Evolutionary conservation across 2,113 vertebrate species (phyloP), one percentile per base, ranked within the genome.

Genomic region (Oenanthe oenanthe): DNA sequence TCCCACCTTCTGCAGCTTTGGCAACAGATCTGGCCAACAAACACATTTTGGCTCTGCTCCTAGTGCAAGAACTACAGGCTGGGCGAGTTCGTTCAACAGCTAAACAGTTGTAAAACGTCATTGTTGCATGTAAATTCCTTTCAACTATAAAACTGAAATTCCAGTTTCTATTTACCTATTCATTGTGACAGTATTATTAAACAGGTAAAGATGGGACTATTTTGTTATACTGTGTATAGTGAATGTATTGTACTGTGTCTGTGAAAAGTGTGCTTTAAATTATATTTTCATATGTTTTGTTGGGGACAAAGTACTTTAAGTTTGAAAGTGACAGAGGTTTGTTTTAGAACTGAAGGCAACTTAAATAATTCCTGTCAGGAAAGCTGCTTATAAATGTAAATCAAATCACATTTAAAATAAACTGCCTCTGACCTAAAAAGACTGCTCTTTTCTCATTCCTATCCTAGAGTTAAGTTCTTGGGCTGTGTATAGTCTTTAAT

Each of bases 221-320:
- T 98, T 99, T 99, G 98, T 98, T 98, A 99, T 98, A 98, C 98
- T 97, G 98, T 99, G 98, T 99, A 98, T 98, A 99, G 98, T 99
- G 98, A 99, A 98, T 99, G 99, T 99, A 99, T 98, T 97, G 99
- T 99, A 98, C 97, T 89, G 98, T 99, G 98, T 99, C 98, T 98
- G 98, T 99, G 99, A 98, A 98, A 99, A 98, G 96, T 98, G 98
- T 99, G 98, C 99, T 99, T 99, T 99, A 99, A 99, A 99, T 99
- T 99, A 99, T 99, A 99, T 99, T 99, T 99, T 99, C 98, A 94
- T 99, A 99, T 99, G 98, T 99, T 98, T 98, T 98, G 98, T 98
- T 98, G 97, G 97, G 97, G 97, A 98, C 95, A 98, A 98, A 97
- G 97, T 98, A 98, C 98, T 98, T 98, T 97, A 97, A 98, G 98